Evolutionary conservation across 2,113 vertebrate genomes (phyloP).

Genomic region (Antechinus flavipes): DNA sequence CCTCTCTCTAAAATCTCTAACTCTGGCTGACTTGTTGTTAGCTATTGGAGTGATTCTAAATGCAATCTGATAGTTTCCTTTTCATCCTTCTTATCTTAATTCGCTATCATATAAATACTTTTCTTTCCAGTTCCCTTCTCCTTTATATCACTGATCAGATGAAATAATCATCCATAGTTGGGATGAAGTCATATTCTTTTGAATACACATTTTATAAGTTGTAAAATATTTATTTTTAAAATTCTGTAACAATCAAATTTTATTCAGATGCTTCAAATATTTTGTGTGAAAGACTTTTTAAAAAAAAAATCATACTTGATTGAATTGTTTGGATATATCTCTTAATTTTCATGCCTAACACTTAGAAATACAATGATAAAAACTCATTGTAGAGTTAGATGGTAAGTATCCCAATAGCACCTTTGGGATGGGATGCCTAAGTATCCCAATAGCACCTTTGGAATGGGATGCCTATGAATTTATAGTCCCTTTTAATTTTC

Average conservation of each 20-base stretch:
- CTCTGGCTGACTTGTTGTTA: constrained; percentile 1
- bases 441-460: constrained; percentile 41
- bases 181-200: background rate
- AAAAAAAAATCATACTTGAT: background rate
- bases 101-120: constrained; percentile 36
- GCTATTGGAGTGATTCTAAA: background rate
- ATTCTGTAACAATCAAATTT: constrained; percentile 11
- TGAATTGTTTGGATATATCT: background rate
- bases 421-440: background rate
- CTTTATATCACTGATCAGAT: constrained; percentile 14
- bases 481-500: constrained; percentile 36
- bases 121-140: constrained; percentile 16
- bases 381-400: background rate
- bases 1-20: background rate
- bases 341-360: background rate
- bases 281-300: background rate
- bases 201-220: background rate
- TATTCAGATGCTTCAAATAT: constrained; percentile 4
- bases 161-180: background rate
- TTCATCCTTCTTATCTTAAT: constrained; percentile 4
- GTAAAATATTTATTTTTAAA: background rate
- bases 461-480: constrained; percentile 50
- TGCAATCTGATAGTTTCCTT: background rate
- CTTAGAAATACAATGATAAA: constrained; percentile 15
- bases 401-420: constrained; percentile 36